These are phyloP conservation scores for Hiodon tergisus DNA, from an alignment of 2,113 vertebrate species.

Conservation along the genomic window DNA sequence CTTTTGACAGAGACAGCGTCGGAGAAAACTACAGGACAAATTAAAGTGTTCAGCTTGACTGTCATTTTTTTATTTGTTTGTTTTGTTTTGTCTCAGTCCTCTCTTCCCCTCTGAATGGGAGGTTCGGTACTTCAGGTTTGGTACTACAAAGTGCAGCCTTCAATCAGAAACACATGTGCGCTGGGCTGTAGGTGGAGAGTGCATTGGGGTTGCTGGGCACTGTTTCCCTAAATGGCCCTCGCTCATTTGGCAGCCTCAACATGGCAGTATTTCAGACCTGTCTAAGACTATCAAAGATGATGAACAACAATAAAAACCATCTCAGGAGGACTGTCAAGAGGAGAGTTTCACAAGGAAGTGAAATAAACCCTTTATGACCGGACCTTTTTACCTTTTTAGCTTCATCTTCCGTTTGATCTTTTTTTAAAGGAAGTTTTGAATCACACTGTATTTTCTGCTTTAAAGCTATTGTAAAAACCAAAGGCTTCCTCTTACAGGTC, in stretches of 20 bases:
- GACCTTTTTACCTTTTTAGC: constrained; percentile 5
- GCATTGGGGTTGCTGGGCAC: constrained; percentile 52
- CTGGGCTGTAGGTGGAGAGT: constrained; percentile 56
- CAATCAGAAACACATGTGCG: constrained; percentile 75
- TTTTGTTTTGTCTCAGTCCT: not conserved
- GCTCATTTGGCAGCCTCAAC: constrained; percentile 48
- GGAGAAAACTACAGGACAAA: constrained; percentile 38
- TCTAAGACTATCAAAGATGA: constrained; percentile 44
- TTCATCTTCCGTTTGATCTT: constrained; percentile 1
- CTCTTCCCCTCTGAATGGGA: constrained; percentile 45
- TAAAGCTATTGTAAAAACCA: constrained; percentile 1
- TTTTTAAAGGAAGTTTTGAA: constrained; percentile 3
- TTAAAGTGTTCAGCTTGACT: constrained; percentile 45
- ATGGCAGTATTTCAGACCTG: constrained; percentile 52
- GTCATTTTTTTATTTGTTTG: constrained; percentile 41
- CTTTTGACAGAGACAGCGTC: constrained; percentile 32
- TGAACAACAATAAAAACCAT: constrained; percentile 56
- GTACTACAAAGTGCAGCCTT: constrained; percentile 61
- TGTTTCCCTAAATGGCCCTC: constrained; percentile 48
- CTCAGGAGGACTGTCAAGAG: constrained; percentile 42
- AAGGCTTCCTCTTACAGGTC: constrained; percentile 6
- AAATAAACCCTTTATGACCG: constrained; percentile 46
- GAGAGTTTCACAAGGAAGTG: constrained; percentile 52
- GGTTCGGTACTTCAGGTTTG: constrained; percentile 53
- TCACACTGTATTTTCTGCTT: constrained; percentile 6